Evolutionary conservation across 2,888 invertebrate genomes (phyloP), one percentile per base, ranked within the genome.

Genomic region (Drosophila lutescens): DNA sequence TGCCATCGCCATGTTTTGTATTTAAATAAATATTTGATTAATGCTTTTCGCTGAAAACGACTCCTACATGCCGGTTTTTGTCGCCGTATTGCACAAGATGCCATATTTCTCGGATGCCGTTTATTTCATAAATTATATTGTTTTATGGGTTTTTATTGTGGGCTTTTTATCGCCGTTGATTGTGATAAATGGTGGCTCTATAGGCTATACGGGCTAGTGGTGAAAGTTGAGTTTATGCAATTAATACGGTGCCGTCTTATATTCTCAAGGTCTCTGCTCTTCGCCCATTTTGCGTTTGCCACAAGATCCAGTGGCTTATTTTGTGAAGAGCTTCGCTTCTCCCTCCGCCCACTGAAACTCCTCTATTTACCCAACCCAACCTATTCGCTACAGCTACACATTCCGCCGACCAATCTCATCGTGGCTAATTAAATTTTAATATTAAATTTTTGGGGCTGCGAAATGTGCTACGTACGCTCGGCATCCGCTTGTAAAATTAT

Each of bases 11-110:
- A 43, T 67, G 56, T 72, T 76, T 74, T 58, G 73, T 58, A 80
- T 88, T 88, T 80, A 82, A 84, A 80, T 83, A 80, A 80, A 80
- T 86, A 83, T 86, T 88, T 84, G 86, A 85, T 85, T 88, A 86
- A 88, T 85, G 88, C 78, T 65, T 40, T 20, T 26, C 10, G 40
- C 23, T 38, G 46, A 58, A 59, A 55, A 30, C 30, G 51, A 59
- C 51, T 61, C 30, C 54, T 40, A 44, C 53, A 59, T 55, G 60
- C 51, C 60, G 20, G 36, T 59, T 56, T 55, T 73, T 54, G 36
- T 50, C 17, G 40, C 20, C 60, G 4, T 34, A 38, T 57, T 62
- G 47, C 57, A 76, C 68, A 86, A 67, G 63, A 74, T 67, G 76
- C 57, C 74, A 74, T 67, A 74, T 81, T 81, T 77, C 30, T 36